These are phyloP conservation scores for Hydrozoanthus tunicans DNA, from an alignment of 64 coral and sea anemone species.

Conservation along the genomic window DNA sequence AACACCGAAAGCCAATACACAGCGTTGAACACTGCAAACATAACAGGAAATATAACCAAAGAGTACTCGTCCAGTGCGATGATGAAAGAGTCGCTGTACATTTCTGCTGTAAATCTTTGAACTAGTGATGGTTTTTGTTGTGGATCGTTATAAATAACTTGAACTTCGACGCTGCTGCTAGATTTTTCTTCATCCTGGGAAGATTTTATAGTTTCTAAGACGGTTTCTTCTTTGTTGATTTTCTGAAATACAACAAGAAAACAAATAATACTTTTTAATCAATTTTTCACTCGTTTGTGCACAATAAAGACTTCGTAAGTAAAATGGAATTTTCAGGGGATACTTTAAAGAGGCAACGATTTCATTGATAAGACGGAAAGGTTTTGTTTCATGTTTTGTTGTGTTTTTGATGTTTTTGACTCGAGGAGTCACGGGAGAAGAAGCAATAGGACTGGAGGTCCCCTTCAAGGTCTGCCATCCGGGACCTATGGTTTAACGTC, in stretches of 20 bases:
- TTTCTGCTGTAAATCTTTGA: slow-evolving; percentile 16
- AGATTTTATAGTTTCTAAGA: not conserved
- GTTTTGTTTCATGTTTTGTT: too few relatives aligned
- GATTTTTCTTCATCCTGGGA: not conserved
- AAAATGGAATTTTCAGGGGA: too few relatives aligned
- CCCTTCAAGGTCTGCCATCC: too few relatives aligned
- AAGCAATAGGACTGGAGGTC: too few relatives aligned
- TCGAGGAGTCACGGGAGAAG: too few relatives aligned
- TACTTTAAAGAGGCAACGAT: too few relatives aligned
- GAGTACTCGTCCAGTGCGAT: slow-evolving; percentile 61
- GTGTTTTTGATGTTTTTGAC: too few relatives aligned
- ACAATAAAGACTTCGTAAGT: too few relatives aligned
- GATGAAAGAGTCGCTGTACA: slow-evolving; percentile 54
- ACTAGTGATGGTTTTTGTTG: not conserved
- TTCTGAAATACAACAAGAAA: not conserved
- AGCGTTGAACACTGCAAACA: slow-evolving; percentile 42
- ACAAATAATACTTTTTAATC: not conserved
- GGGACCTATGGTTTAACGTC: too few relatives aligned
- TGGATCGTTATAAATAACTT: slow-evolving; percentile 4
- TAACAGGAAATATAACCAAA: slow-evolving; percentile 23
- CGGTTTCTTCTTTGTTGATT: slow-evolving; percentile 18
- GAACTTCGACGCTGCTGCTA: not conserved
- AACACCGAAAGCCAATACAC: slow-evolving; percentile 41
- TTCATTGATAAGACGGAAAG: too few relatives aligned
- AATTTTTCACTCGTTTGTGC: too few relatives aligned